Evolutionary conservation across 2,888 invertebrate genomes (phyloP), one percentile per base, ranked within the genome.

Genomic region (Entomobrya multifasciata): DNA sequence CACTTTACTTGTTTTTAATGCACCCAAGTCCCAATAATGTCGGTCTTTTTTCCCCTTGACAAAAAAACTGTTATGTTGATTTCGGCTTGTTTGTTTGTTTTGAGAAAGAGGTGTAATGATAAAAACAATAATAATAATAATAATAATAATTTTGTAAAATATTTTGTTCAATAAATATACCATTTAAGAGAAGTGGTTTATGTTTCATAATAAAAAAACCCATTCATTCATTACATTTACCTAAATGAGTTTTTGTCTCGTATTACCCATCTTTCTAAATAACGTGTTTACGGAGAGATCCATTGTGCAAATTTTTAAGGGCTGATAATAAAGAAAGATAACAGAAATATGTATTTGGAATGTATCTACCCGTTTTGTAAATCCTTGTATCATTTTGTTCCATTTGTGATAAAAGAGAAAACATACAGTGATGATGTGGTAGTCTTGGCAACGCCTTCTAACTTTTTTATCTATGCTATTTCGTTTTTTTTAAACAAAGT

Each of bases 1-100:
- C 74, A 74, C 30, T 52, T 49, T 74, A 36, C 36, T 74, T 74
- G 74, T 74, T 74, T 52, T 74, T 74, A 74, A 74, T 74, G 74
- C 74, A 25, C 11, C 25, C 72, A n/a, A 8, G 36, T 36, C 36
- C 36, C 36, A 36, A 36, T 36, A 36, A 36, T 70, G 70, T 70
- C 70, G 47, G 70, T 70, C 25, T 20, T 44, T 13, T 62, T 62
- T 62, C 30, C 36, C 13, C 52, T 52, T 52, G 6, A 17, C 15
- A 52, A 52, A 52, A 52, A n/a, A 52, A 4, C 52, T 52, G 17
- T 17, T 52, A 52, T 13, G 36, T 36, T 36, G 36, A 8, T 36
- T 36, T 36, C 36, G 36, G 36, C 36, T 70, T 70, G 70, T 70
- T 70, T 70, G 70, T 70, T 70, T 70, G 70, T 49, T 47, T 44